Evolutionary conservation across 2,797 vertebrate genomes (phyloP).

Genomic region (Channa striata): DNA sequence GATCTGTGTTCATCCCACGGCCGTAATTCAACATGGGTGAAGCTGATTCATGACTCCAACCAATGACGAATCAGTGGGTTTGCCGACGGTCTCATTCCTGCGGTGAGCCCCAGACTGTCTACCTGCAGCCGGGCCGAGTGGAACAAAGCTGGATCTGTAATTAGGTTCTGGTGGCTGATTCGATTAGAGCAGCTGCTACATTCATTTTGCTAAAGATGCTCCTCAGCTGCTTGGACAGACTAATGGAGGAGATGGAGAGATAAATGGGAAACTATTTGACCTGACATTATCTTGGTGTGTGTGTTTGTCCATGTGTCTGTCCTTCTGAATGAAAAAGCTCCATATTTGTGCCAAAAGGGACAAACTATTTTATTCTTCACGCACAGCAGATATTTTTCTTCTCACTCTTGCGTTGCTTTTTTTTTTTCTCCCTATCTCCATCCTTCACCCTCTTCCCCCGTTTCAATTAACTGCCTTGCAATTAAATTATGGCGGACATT

Average conservation of each 20-base stretch:
- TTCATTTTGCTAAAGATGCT: conserved; percentile 77
- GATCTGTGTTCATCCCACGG: conserved; percentile 11
- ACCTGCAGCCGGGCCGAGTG: conserved; percentile 52
- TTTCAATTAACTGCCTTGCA: conserved; percentile 75
- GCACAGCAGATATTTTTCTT: conserved; percentile 12
- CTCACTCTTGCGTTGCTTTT: too few relatives aligned
- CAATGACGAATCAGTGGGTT: conserved; percentile 36
- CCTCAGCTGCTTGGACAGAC: conserved; percentile 69
- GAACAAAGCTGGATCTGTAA: conserved; percentile 66
- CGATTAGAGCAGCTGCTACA: conserved; percentile 71
- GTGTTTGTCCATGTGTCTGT: conserved; percentile 1
- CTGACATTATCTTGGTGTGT: conserved; percentile 36
- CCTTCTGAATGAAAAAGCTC: not conserved
- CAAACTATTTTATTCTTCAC: conserved; percentile 11
- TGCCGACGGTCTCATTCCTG: conserved; percentile 62
- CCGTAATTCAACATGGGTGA: conserved; percentile 25
- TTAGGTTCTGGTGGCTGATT: conserved; percentile 78
- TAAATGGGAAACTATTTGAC: conserved; percentile 67
- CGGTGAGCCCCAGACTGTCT: conserved; percentile 44
- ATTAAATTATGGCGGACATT: conserved; percentile 82
- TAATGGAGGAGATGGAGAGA: conserved; percentile 78
- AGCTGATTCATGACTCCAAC: conserved; percentile 50
- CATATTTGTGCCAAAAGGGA: not conserved
- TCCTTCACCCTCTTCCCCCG: conserved; percentile 37
- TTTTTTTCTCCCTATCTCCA: not conserved